Conservation (phyloP, 2,113 vertebrate species). For the Narcine bancroftii region DNA sequence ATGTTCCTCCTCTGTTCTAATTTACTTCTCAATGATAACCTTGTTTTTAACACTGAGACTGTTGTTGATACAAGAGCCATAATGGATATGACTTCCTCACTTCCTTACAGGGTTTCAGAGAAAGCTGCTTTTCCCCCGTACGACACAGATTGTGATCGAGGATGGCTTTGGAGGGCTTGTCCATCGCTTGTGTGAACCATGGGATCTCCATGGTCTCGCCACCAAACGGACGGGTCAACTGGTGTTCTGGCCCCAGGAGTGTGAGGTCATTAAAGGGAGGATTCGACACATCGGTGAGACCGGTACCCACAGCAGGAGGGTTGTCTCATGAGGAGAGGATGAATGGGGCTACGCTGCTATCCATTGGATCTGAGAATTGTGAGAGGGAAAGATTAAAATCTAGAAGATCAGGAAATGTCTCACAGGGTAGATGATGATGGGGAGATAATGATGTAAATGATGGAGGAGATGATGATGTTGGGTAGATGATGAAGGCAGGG, state of each 20-base stretch:
- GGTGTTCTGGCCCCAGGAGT: slow-evolving; percentile 59
- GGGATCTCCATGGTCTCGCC: slow-evolving; percentile 49
- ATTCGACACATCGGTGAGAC: slow-evolving; percentile 59
- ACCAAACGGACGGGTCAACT: slow-evolving; percentile 46
- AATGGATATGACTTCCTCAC: not conserved
- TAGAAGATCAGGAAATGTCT: no score
- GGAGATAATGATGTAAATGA: no score
- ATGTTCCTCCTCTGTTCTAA: no score
- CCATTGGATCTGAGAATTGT: no score
- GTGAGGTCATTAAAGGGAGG: slow-evolving; percentile 56
- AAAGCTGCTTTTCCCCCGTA: slow-evolving; percentile 40
- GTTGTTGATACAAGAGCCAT: not conserved
- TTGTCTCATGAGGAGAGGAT: no score
- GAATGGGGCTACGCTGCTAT: no score
- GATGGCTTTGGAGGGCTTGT: slow-evolving; percentile 50
- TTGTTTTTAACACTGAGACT: not conserved
- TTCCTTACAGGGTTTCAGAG: not conserved
- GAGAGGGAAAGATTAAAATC: no score
- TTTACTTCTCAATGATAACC: no score
- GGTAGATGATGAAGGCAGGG: no score
- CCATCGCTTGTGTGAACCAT: slow-evolving; percentile 48
- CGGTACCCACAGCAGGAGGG: not conserved
- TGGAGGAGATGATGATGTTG: no score
- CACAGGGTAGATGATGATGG: no score
- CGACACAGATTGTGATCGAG: slow-evolving; percentile 56